Evolutionary conservation across 2,888 invertebrate genomes (phyloP).

Genomic region (Strigamia crassipes): DNA sequence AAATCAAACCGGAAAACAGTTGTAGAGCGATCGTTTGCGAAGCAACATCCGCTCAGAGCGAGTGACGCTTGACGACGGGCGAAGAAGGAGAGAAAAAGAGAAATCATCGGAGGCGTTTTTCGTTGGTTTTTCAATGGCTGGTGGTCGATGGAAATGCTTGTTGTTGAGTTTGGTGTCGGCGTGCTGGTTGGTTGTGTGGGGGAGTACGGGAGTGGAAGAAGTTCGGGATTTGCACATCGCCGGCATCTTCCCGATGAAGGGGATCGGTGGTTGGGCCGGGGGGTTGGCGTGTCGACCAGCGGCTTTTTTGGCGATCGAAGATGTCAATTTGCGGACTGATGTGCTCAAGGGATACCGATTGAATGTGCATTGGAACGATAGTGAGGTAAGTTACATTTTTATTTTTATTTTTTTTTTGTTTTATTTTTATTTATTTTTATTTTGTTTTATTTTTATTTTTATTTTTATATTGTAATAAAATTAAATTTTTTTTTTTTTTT

Average conservation of each 20-base stretch:
- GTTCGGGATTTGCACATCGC: slow-evolving; percentile 76
- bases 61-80: neutral
- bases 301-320: slow-evolving; percentile 91
- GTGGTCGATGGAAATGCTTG: neutral
- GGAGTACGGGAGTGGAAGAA: neutral
- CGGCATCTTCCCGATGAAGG: slow-evolving; percentile 96
- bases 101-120: neutral
- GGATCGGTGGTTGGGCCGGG: slow-evolving; percentile 97
- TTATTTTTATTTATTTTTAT: too few relatives aligned
- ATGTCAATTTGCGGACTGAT: slow-evolving; percentile 87
- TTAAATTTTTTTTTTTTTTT: too few relatives aligned
- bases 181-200: neutral
- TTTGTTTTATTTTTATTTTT: too few relatives aligned
- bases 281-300: slow-evolving; percentile 98
- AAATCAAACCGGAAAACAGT: neutral
- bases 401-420: neutral
- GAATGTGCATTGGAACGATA: slow-evolving; percentile 91
- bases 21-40: neutral
- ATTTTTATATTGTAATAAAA: too few relatives aligned
- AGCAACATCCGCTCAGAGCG: neutral
- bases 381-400: slow-evolving; percentile 75
- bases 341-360: slow-evolving; percentile 89
- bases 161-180: neutral
- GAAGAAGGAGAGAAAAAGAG: neutral
- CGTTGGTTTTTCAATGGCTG: neutral